phyloP scores from a whole-genome alignment of 2,113 vertebrate species.

The Ptilonorhynchus violaceus region DNA sequence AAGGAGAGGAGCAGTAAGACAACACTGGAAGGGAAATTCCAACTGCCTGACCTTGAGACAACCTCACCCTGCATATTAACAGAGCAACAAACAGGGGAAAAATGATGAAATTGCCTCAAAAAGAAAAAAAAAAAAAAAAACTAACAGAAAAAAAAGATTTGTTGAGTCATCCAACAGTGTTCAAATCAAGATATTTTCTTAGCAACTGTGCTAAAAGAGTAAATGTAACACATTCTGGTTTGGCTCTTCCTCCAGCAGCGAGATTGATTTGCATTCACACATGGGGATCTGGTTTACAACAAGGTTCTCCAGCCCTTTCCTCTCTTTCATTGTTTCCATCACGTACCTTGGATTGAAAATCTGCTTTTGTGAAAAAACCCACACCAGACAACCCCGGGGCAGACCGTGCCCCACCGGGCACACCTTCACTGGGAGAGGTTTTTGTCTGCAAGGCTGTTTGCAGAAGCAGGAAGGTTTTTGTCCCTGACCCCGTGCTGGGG shows the following conservation, averaged over 20 bases:
- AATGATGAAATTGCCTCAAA: not conserved
- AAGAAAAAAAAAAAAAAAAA: not conserved
- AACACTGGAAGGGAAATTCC: slow-evolving; percentile 65
- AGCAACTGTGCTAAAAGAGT: slow-evolving; percentile 23
- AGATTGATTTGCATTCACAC: slow-evolving; percentile 26
- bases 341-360: not conserved
- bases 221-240: slow-evolving; percentile 30
- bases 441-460: not conserved
- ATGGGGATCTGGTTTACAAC: slow-evolving; percentile 24
- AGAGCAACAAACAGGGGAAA: not conserved
- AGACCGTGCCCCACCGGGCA: not conserved
- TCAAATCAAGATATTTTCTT: not conserved
- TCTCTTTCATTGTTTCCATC: slow-evolving; percentile 24
- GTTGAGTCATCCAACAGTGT: slow-evolving; percentile 32
- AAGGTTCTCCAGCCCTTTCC: not conserved
- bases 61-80: not conserved
- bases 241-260: slow-evolving; percentile 11
- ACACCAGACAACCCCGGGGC: not conserved
- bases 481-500: not conserved
- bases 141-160: not conserved
- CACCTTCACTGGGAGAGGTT: not conserved
- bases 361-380: not conserved
- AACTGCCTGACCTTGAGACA: slow-evolving; percentile 14
- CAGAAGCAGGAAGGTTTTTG: not conserved
- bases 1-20: slow-evolving; percentile 33